Conservation (phyloP, 2,113 vertebrate genomes). For the Gavia stellata region DNA sequence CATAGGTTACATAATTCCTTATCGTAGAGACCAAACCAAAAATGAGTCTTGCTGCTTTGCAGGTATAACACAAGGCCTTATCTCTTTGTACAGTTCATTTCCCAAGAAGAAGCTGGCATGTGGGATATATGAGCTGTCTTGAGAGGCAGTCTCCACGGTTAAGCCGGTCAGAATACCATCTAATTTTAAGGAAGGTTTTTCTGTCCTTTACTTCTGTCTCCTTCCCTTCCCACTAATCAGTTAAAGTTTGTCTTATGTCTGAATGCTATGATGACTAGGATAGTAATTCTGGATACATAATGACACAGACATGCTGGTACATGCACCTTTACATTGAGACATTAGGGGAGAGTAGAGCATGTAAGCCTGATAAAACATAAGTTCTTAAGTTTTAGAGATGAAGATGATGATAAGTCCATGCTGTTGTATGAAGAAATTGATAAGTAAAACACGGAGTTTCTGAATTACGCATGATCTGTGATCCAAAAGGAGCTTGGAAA, state of each 20-base stretch:
- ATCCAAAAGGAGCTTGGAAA: background rate
- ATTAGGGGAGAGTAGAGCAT: background rate
- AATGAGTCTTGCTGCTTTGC: background rate
- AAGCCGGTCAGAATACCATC: background rate
- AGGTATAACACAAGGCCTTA: background rate
- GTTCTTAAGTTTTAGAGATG: background rate
- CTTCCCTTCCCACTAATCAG: background rate
- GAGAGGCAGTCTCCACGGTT: background rate
- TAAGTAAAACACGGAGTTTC: background rate
- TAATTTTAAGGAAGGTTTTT: background rate
- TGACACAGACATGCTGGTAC: background rate
- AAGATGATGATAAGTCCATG: background rate
- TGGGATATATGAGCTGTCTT: background rate
- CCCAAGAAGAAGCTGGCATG: background rate
- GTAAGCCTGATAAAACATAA: background rate
- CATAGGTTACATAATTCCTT: background rate
- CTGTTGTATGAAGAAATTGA: background rate
- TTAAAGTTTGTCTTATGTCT: background rate
- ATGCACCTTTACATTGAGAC: background rate
- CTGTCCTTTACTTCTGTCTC: background rate
- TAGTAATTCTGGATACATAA: background rate
- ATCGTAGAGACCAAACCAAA: background rate
- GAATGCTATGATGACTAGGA: background rate
- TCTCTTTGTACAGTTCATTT: background rate
- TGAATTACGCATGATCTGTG: background rate